Evolutionary conservation across 2,888 invertebrate genomes (phyloP), one percentile per base, ranked within the genome.

Genomic region (Hydropsyche betteni): DNA sequence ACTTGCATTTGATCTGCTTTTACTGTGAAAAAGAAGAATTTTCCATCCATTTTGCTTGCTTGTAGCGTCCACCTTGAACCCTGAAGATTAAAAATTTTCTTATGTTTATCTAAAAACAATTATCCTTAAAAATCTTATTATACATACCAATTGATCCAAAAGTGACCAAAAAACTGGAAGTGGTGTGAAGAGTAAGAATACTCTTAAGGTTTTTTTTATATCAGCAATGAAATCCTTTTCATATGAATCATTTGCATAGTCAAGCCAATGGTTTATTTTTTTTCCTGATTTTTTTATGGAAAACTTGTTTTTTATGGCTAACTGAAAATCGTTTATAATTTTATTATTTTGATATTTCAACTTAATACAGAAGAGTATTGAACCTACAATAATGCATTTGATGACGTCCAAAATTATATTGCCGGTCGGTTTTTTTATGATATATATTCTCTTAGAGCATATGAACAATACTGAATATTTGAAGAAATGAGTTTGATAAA

Each of bases 111-210:
- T 24, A 24, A 24, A 24, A 24, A 24, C 24, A 24, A 24, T 24
- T 24, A 24, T 24, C 24, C 2, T 24, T 24, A 24, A 24, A 24
- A 24, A 24, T 24, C 24, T 1, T 24, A 24, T 1, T 24, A 24
- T 24, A 2, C 83, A 83, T 82, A 91, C 91, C 88, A 94, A 94
- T 83, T 98, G 98, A 85, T 98, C 98, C 83, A 93, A 94, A 5
- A 98, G 87, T 0, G 98, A 93, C 97, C 97, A 98, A 85, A 97
- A 98, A 36, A 98, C 86, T 0, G 97, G 97, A 68, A 97, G 83
- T 0, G 98, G 97, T 6, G 96, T 84, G 82, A 94, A 97, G 53
- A 97, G 86, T 74, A 92, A 88, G 33, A 97, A 84, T 2, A 97
- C 91, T 38, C 91, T 90, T 53, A 96, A 83, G 0, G 94, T 87